Evolutionary conservation across 2,113 vertebrate species (phyloP), one percentile per base, ranked within the genome.

Genomic region (Oncorhynchus masou): DNA sequence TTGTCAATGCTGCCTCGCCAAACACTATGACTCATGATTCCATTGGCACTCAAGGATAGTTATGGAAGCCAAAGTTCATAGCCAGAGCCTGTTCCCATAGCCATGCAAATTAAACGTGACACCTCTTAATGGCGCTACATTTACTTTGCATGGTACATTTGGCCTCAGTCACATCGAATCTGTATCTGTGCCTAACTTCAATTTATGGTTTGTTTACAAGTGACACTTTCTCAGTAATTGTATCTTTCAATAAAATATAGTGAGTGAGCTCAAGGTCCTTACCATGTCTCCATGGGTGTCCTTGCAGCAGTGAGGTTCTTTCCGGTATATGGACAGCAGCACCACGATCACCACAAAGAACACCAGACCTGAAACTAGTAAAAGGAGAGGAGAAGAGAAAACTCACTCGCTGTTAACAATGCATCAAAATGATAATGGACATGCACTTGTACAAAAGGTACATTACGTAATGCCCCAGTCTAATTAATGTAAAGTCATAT

Each of bases 261-360:
- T 34, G 34, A 45, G 2, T 20, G 57, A 57, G 29, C 24, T 22
- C 20, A 16, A 16, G 19, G 29, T 48, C 57, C 91, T 92, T 84
- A 95, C 92, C 81, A 91, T 88, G 75, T 94, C 91, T 85, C 86
- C 86, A 71, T 85, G 94, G 22, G 93, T 89, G 29, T 91, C 90
- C 78, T 93, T 95, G 91, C 95, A 95, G 89, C 94, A 94, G 72
- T 91, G 90, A 34, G 90, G 90, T 77, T 93, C 89, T 57, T 89
- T 91, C 71, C 94, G 92, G 80, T 93, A 95, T 39, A 95, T 90
- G 79, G 93, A 92, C 81, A 96, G 86, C 82, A 95, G 81, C 82
- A 93, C 84, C 77, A 95, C 84, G 62, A 95, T 83, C 0, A 94
- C 85, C 81, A 92, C 84, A 62, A 95, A 92, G 85, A 95, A 93